These are phyloP conservation scores for Nephrotoma appendiculata DNA, from an alignment of 2,888 invertebrate species.

Conservation along the genomic window DNA sequence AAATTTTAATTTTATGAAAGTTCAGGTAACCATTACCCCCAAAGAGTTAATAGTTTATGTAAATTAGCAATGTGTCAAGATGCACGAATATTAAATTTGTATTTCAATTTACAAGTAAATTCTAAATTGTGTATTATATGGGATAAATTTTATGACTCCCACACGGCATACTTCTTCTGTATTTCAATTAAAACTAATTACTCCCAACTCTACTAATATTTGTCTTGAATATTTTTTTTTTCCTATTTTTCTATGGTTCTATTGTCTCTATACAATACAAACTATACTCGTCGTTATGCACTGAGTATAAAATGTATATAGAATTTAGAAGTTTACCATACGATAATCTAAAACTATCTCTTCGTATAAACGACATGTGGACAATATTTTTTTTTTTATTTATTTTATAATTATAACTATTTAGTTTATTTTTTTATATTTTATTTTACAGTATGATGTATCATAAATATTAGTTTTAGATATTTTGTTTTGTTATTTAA, in stretches of 20 bases:
- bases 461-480: background rate
- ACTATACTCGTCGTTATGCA: background rate
- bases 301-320: background rate
- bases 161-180: constrained; percentile 39
- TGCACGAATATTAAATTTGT: background rate
- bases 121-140: background rate
- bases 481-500: background rate
- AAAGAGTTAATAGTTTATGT: too few species aligned
- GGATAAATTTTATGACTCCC: constrained; percentile 40
- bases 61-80: background rate
- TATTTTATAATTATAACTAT: background rate
- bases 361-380: background rate
- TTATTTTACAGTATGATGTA: background rate
- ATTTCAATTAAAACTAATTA: constrained; percentile 46
- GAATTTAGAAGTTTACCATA: background rate
- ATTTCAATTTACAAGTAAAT: background rate
- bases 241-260: background rate
- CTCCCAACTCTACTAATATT: constrained; percentile 7
- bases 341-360: background rate
- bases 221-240: background rate
- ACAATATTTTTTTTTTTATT: background rate
- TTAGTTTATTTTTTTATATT: background rate
- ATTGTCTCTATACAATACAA: background rate
- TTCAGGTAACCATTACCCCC: too few species aligned
- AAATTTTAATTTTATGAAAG: too few species aligned